Conservation (phyloP, 2,888 invertebrate genomes). For the Drosophila neonasuta region DNA sequence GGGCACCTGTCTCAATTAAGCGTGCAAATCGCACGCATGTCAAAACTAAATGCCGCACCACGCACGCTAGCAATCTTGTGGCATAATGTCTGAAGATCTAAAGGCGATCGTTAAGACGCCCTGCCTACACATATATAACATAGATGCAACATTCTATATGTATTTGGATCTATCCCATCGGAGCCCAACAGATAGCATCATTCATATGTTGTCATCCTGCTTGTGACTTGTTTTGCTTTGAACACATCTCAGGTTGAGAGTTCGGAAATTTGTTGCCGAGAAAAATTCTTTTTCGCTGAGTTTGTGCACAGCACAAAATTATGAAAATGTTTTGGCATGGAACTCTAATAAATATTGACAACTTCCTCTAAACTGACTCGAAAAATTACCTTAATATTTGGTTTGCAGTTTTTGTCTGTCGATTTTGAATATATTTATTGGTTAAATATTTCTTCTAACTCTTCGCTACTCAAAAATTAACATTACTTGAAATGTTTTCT, state of each 20-base stretch:
- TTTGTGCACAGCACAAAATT: constrained; percentile 5
- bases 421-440: no score
- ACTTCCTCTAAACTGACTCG: neutral
- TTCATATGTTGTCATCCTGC: constrained; percentile 20
- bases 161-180: constrained; percentile 2
- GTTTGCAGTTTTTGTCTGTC: no score
- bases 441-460: no score
- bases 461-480: no score
- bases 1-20: constrained; percentile 78
- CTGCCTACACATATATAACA: neutral
- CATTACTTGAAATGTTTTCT: no score
- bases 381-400: no score
- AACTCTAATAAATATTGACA: neutral
- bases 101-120: constrained; percentile 45
- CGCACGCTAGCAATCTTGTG: constrained; percentile 49
- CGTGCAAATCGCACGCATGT: constrained; percentile 76
- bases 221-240: constrained; percentile 34
- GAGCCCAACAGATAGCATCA: constrained; percentile 27
- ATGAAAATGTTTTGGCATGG: neutral
- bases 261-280: neutral
- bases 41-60: constrained; percentile 68
- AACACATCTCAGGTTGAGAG: constrained; percentile 41
- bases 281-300: neutral
- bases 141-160: no score
- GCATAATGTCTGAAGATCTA: constrained; percentile 54